These are phyloP conservation scores for Vanessa cardui DNA, from an alignment of 2,888 invertebrate species.

Conservation along the genomic window DNA sequence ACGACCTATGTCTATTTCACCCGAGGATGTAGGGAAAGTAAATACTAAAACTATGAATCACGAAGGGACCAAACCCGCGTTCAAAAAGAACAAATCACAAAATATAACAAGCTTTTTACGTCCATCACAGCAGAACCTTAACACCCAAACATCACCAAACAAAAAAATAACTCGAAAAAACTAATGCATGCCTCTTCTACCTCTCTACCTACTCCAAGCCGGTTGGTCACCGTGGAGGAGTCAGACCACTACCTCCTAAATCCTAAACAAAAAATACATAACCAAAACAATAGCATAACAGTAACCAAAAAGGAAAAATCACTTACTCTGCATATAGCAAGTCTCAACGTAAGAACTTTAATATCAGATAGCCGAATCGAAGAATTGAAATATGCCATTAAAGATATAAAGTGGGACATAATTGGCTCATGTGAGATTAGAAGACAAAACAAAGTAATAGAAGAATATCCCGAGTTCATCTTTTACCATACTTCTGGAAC, in stretches of 20 bases:
- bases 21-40: not conserved
- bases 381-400: conserved; percentile 34
- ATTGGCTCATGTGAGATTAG: too few relatives aligned
- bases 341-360: conserved; percentile 22
- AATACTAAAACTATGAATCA: not conserved
- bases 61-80: not conserved
- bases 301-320: not conserved
- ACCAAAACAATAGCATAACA: not conserved
- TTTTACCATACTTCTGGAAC: conserved; percentile 36
- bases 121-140: not conserved
- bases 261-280: conserved; percentile 2
- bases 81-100: not conserved
- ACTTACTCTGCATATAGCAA: not conserved
- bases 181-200: not conserved
- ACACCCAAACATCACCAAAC: conserved; percentile 3
- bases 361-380: conserved; percentile 22
- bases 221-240: too few relatives aligned
- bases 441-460: conserved; percentile 37
- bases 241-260: conserved; percentile 19
- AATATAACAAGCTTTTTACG: not conserved
- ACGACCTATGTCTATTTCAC: not conserved
- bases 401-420: conserved; percentile 40
- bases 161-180: not conserved
- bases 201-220: conserved; percentile 3
- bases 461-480: conserved; percentile 42